Evolutionary conservation across 2,797 vertebrate genomes (phyloP).

Genomic region (Nyctibius grandis): DNA sequence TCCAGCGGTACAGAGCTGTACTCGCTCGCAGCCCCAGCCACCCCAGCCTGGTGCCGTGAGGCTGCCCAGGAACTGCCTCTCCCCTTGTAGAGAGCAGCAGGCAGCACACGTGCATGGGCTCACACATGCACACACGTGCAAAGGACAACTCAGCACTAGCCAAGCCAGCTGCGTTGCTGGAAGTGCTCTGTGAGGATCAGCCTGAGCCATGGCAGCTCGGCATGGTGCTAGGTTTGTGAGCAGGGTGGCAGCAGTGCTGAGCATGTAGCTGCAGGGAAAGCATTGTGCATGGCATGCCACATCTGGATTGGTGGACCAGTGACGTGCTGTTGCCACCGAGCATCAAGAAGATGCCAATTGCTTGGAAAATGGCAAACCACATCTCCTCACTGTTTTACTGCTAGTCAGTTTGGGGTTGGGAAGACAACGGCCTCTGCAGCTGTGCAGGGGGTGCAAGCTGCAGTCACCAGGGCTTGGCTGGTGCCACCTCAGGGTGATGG

Average conservation of each 20-base stretch:
- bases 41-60: background rate
- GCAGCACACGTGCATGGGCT: background rate
- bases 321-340: rapidly evolving
- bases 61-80: background rate
- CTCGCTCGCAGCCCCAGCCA: rapidly evolving
- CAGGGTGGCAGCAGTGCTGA: background rate
- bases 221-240: background rate
- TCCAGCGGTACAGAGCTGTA: background rate
- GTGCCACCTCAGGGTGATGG: background rate
- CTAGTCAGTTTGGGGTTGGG: background rate
- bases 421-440: background rate
- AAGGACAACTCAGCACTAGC: background rate
- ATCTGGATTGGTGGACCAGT: background rate
- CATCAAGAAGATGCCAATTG: rapidly evolving
- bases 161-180: background rate
- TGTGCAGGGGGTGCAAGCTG: background rate
- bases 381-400: background rate
- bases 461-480: background rate
- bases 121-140: rapidly evolving
- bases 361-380: background rate
- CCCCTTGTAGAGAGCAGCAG: background rate
- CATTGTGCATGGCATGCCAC: rapidly evolving
- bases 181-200: background rate
- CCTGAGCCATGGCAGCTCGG: rapidly evolving
- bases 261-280: background rate